Base-by-base conservation (phyloP, 2,888 invertebrate genomes). In the Oxytorus armatus region DNA sequence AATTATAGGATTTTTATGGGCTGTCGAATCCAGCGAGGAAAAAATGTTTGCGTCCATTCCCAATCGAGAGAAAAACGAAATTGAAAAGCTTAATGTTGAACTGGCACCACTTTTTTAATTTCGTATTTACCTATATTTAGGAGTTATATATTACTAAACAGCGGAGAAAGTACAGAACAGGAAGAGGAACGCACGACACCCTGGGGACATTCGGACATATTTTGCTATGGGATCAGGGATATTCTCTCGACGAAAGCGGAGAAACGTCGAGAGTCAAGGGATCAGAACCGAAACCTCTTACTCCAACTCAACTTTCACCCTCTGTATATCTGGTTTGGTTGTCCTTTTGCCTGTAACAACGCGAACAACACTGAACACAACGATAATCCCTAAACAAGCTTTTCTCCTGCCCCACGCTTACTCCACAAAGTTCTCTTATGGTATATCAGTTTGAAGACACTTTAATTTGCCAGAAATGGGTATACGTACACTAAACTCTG, bases 151-250 rank as follows among this genome's bases (percentile, higher is more conserved):
- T 25, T 10, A 11, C n/a, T 51, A 21, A 21, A 21, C 29, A 39
- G 14, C 14, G 29, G 14, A 33, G 21, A 44, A 65, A 59, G n/a
- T 5, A 53, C n/a, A n/a, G 53, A 53, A 10, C 42, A 53, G 76
- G 63, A 65, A 23, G 57, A 33, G 33, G 73, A 70, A 77, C 39
- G n/a, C 23, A 73, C 63, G 74, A 70, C 75, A 74, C 81, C 79
- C 82, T 14, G 44, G 79, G 81, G 82, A 76, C 53, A 73, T 75
- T 69, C 61, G 53, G 14, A 42, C 65, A 39, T 29, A 51, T 73
- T 82, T 59, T 51, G 39, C 51, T 39, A n/a, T n/a, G n/a, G 61
- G 53, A 51, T 72, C 23, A 72, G 68, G 76, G 57, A 55, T 72
- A 75, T 21, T 0, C 8, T 33, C 49, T 23, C n/a, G n/a, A 39